Percentiles rank a stretch among this genome's conserved stretches.
These are phyloP conservation scores for Lytechinus variegatus DNA, from an alignment of 35 echinoderm and acorn worm genomes.

Conservation along the genomic window DNA sequence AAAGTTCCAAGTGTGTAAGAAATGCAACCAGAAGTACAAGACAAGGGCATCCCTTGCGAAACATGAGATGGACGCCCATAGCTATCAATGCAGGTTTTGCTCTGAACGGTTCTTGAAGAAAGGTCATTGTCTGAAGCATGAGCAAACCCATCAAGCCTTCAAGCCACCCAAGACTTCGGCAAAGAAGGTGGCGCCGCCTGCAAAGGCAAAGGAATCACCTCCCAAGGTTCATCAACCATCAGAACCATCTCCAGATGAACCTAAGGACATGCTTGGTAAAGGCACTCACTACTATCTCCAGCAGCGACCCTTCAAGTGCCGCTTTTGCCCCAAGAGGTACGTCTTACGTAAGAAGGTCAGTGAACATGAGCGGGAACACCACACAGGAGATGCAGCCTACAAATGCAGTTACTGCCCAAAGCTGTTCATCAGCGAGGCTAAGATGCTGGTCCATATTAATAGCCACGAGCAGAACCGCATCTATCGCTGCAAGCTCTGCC, in stretches of 20 bases:
- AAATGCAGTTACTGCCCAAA: background rate
- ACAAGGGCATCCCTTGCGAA: background rate
- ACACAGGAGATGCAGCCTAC: background rate
- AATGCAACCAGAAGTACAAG: background rate
- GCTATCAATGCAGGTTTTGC: background rate
- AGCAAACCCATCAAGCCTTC: background rate
- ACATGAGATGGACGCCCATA: background rate
- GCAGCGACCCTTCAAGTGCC: slow-evolving; percentile 25
- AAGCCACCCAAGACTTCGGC: background rate
- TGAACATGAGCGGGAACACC: background rate
- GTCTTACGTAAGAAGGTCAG: background rate
- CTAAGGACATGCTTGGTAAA: slow-evolving; percentile 26
- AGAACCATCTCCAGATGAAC: background rate
- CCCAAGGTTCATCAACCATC: background rate
- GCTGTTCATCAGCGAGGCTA: background rate
- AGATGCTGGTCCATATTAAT: slow-evolving; percentile 3
- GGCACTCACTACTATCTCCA: background rate
- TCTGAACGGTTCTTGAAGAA: background rate
- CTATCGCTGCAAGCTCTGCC: background rate
- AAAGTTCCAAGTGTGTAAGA: background rate
- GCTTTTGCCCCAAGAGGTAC: slow-evolving; percentile 35
- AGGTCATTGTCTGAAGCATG: background rate
- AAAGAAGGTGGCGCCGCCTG: background rate
- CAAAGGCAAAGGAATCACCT: background rate
- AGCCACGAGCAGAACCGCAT: slow-evolving; percentile 12